Percentiles rank a stretch among this genome's conserved stretches.
phyloP scores from a whole-genome alignment of 1,140 invertebrate species.

The Coboldia fuscipes region DNA sequence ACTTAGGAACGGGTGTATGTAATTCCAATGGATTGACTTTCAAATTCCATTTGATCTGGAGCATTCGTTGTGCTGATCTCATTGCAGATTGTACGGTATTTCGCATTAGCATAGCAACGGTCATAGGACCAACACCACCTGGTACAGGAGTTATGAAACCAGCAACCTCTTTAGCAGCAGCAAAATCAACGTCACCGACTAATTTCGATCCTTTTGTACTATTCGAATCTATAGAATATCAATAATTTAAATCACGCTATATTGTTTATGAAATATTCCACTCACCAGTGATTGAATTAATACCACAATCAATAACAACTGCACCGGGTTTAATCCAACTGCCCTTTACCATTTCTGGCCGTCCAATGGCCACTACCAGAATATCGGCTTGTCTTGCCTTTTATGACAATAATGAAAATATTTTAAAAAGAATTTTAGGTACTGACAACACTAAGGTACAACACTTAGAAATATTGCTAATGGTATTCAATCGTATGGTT shows the following conservation, averaged over 20 bases:
- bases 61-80: conserved; percentile 29
- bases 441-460: too few species aligned
- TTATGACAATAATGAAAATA: conserved; percentile 3
- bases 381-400: conserved; percentile 69
- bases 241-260: background rate
- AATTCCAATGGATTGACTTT: conserved; percentile 32
- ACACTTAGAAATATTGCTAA: too few species aligned
- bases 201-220: conserved; percentile 75
- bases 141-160: conserved; percentile 91
- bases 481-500: too few species aligned
- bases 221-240: conserved; percentile 5
- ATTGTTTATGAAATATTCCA: conserved; percentile 3
- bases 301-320: conserved; percentile 99
- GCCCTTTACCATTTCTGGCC: conserved; percentile 76
- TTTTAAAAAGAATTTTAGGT: too few species aligned
- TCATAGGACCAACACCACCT: conserved; percentile 96
- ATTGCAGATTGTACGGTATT: conserved; percentile 80
- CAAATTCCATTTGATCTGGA: conserved; percentile 39
- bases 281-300: conserved; percentile 78
- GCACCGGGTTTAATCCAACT: conserved; percentile 96
- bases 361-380: conserved; percentile 86
- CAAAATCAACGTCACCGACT: conserved; percentile 88
- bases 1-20: conserved; percentile 49
- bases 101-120: conserved; percentile 92
- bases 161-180: conserved; percentile 55